phyloP scores from a whole-genome alignment of 2,113 vertebrate species.

The Aphyosemion australe region DNA sequence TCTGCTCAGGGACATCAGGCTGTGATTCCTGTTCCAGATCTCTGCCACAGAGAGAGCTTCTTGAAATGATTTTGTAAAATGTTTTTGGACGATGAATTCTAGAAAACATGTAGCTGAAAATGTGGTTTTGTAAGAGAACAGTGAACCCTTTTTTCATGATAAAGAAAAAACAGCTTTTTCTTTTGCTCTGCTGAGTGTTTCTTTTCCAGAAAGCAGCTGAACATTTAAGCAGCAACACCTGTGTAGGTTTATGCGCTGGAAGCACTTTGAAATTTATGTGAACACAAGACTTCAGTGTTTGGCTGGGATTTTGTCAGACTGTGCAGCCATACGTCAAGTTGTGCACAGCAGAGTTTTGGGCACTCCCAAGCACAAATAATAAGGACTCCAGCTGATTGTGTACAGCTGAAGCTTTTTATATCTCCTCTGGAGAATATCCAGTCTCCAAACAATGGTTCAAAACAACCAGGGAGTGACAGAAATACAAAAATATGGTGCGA shows the following conservation, averaged over 20 bases:
- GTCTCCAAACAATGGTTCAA: not conserved
- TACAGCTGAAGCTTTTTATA: not conserved
- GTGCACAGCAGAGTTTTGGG: not conserved
- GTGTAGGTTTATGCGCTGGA: not conserved
- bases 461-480: not conserved
- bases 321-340: not conserved
- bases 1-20: conserved; percentile 63
- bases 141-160: conserved; percentile 59
- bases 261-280: not conserved
- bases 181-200: conserved; percentile 1
- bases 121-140: conserved; percentile 64
- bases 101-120: conserved; percentile 48
- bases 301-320: not conserved
- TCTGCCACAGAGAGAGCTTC: conserved; percentile 62
- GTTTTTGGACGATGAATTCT: conserved; percentile 61
- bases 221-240: not conserved
- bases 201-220: not conserved
- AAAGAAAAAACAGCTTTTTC: conserved; percentile 47
- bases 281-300: not conserved
- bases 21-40: conserved; percentile 41
- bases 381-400: not conserved
- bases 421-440: not conserved
- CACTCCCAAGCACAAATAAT: not conserved
- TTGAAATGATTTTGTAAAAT: conserved; percentile 27
- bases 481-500: not conserved